Conservation (phyloP, 2,113 vertebrate species). For the Pollimyrus isidori region DNA sequence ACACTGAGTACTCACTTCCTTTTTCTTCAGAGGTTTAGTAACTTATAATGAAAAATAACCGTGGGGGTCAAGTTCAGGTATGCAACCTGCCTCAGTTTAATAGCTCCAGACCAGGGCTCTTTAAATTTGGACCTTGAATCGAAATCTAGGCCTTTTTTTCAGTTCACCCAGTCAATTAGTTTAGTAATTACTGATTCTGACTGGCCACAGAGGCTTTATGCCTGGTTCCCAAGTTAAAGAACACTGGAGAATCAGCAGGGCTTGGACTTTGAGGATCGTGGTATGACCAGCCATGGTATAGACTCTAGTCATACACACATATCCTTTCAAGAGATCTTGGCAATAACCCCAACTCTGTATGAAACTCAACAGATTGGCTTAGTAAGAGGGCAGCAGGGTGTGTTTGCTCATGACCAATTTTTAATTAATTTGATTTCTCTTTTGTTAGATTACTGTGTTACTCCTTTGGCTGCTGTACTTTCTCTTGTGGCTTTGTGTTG, state of each 20-base stretch:
- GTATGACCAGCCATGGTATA: background rate
- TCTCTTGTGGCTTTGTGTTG: background rate
- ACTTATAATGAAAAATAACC: background rate
- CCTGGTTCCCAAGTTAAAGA: background rate
- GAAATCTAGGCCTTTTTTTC: background rate
- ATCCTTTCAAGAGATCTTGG: background rate
- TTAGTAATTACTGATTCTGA: background rate
- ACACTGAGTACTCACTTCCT: background rate
- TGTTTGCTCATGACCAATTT: background rate
- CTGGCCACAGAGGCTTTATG: background rate
- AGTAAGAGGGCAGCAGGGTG: background rate
- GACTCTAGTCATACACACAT: background rate
- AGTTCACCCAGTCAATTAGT: background rate
- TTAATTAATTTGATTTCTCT: background rate
- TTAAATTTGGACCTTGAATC: background rate
- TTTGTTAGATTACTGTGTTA: background rate
- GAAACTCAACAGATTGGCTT: background rate
- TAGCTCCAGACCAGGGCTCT: background rate
- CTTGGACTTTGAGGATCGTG: background rate
- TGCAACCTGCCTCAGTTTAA: background rate
- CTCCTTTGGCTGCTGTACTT: background rate
- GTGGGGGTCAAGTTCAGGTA: background rate
- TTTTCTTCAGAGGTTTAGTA: background rate
- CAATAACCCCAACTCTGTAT: background rate
- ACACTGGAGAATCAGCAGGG: background rate